Evolutionary conservation across 2,888 invertebrate species (phyloP).

Genomic region (Stenodema calcarata): DNA sequence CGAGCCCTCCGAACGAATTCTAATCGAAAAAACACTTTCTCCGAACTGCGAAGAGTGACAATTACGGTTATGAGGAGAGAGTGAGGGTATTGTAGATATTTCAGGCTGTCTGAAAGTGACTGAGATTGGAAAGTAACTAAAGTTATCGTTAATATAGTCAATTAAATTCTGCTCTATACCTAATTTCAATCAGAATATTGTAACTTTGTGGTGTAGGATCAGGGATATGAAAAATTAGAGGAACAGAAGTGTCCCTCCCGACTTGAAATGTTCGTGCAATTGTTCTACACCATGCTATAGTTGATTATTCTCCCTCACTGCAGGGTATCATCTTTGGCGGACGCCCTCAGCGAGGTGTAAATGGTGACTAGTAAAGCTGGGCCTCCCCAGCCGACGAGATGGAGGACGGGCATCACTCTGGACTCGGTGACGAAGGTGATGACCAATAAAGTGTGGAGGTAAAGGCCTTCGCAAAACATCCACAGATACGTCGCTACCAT

Average conservation of each 20-base stretch:
- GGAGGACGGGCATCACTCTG: constrained; percentile 80
- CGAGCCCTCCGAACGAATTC: neutral
- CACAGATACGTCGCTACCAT: constrained; percentile 92
- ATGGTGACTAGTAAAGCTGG: constrained; percentile 73
- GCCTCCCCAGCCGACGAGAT: constrained; percentile 84
- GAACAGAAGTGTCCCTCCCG: too few relatives aligned
- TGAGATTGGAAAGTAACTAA: too few relatives aligned
- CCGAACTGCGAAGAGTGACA: neutral
- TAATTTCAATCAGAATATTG: too few relatives aligned
- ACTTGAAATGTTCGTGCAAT: too few relatives aligned
- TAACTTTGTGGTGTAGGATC: too few relatives aligned
- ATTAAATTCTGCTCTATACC: too few relatives aligned
- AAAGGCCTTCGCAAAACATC: constrained; percentile 96
- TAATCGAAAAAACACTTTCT: too few relatives aligned
- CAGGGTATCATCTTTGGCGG: constrained; percentile 63
- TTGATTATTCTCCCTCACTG: constrained; percentile 65
- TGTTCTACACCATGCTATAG: too few relatives aligned
- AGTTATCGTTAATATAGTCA: too few relatives aligned
- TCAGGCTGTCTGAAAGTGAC: too few relatives aligned
- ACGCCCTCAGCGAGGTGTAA: constrained; percentile 71
- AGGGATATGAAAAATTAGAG: too few relatives aligned
- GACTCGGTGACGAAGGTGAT: constrained; percentile 89
- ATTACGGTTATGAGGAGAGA: neutral
- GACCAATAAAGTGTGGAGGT: constrained; percentile 90
- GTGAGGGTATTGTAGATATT: too few relatives aligned